Percentiles rank a stretch among this genome's conserved stretches.
Conservation (phyloP, 2,888 invertebrate genomes). For the Dynastes hyllus region DNA sequence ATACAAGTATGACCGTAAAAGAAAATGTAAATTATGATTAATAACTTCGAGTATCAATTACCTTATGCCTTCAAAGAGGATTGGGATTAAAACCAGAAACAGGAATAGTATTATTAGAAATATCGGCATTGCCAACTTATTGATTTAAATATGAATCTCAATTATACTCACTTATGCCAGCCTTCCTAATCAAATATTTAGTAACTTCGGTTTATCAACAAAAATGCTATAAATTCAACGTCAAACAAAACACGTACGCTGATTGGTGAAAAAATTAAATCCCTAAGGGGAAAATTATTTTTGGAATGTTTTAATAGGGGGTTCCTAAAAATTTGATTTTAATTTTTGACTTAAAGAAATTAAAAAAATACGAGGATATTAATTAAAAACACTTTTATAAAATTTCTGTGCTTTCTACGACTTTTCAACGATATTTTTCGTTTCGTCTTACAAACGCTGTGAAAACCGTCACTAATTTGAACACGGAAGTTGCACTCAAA, state of each 20-base stretch:
- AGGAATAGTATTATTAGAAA: slow-evolving; percentile 16
- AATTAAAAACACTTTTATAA: not conserved
- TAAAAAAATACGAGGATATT: not conserved
- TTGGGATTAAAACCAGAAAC: slow-evolving; percentile 19
- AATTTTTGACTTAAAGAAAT: not conserved
- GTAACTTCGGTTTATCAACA: slow-evolving; percentile 15
- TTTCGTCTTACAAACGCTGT: not conserved
- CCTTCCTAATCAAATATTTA: slow-evolving; percentile 26
- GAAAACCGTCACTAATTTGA: slow-evolving; percentile 29
- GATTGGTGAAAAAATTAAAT: slow-evolving; percentile 31
- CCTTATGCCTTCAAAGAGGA: slow-evolving; percentile 26
- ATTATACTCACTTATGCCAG: slow-evolving; percentile 2
- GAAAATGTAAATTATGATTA: not conserved
- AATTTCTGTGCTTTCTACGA: not conserved
- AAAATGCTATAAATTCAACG: slow-evolving; percentile 18
- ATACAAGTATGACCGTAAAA: not conserved
- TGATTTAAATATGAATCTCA: slow-evolving; percentile 24
- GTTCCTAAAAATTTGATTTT: slow-evolving; percentile 27
- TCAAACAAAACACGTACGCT: not conserved
- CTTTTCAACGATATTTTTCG: not conserved
- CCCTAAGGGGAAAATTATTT: not conserved
- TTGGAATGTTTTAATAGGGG: not conserved
- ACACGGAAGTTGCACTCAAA: slow-evolving; percentile 1
- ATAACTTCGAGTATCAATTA: slow-evolving; percentile 17
- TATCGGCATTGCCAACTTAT: slow-evolving; percentile 35